Evolutionary conservation across 2,888 invertebrate species (phyloP).

Genomic region (Phortica okadai): DNA sequence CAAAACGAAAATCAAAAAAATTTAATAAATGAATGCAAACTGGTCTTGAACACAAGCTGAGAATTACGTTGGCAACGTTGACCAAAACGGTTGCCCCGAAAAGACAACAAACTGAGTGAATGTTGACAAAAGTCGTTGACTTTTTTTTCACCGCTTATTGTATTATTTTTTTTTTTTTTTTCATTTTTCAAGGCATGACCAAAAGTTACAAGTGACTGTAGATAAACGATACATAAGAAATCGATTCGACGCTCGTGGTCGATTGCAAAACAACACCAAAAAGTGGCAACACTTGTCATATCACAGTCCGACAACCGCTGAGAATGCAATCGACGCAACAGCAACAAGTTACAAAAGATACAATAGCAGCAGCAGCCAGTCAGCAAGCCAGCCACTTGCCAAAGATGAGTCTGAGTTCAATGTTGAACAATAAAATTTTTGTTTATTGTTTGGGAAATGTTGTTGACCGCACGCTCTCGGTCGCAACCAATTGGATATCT

Average conservation of each 20-base stretch:
- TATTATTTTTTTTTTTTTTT: background rate
- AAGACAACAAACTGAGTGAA: slow-evolving; percentile 4
- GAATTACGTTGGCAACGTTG: no score
- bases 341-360: no score
- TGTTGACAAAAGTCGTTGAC: slow-evolving; percentile 18
- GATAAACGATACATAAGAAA: slow-evolving; percentile 6
- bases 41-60: background rate
- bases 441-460: background rate
- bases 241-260: slow-evolving; percentile 3
- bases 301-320: background rate
- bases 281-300: slow-evolving; percentile 24
- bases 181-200: background rate
- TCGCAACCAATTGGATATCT: background rate
- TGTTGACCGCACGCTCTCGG: background rate
- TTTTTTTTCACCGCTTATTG: background rate
- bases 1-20: slow-evolving; percentile 4
- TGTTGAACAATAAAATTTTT: slow-evolving; percentile 20
- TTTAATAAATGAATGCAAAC: background rate
- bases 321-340: background rate
- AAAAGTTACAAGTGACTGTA: background rate
- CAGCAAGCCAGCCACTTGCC: background rate
- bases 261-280: slow-evolving; percentile 14
- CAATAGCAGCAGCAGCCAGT: background rate
- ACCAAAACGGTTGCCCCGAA: background rate
- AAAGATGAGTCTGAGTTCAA: slow-evolving; percentile 8